phyloP scores from a whole-genome alignment of 2,888 invertebrate genomes.

The Girardia tigrina region DNA sequence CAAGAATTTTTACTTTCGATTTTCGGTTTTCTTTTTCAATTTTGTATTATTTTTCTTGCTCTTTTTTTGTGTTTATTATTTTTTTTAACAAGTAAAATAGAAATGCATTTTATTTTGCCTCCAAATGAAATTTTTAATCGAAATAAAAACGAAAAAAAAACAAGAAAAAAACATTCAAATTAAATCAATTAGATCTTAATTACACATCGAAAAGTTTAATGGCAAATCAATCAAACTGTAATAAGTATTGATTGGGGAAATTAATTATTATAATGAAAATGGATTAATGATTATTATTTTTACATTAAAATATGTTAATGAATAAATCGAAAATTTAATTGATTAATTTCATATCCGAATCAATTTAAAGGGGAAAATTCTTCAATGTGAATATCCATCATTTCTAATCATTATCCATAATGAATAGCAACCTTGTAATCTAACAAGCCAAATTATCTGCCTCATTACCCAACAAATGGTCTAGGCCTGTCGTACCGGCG shows the following conservation, averaged over 20 bases:
- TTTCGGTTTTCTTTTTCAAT: too few relatives aligned
- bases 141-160: too few relatives aligned
- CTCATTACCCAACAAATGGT: constrained; percentile 23
- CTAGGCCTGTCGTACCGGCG: neutral
- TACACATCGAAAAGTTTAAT: constrained; percentile 17
- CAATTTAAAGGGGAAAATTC: neutral
- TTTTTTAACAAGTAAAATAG: too few relatives aligned
- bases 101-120: too few relatives aligned
- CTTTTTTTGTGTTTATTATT: too few relatives aligned
- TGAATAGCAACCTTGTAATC: constrained; percentile 8
- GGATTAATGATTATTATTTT: constrained; percentile 19
- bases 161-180: constrained; percentile 3
- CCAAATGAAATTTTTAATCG: too few relatives aligned
- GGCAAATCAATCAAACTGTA: constrained; percentile 13
- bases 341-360: constrained; percentile 23
- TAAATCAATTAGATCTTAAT: constrained; percentile 17
- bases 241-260: constrained; percentile 20
- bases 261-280: constrained; percentile 12
- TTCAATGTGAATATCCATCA: constrained; percentile 19
- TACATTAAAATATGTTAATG: constrained; percentile 23
- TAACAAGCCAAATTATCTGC: constrained; percentile 23
- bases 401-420: neutral
- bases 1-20: too few relatives aligned
- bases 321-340: constrained; percentile 20
- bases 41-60: too few relatives aligned